Conservation (phyloP, 2,888 invertebrate genomes). For the Brenthis ino region DNA sequence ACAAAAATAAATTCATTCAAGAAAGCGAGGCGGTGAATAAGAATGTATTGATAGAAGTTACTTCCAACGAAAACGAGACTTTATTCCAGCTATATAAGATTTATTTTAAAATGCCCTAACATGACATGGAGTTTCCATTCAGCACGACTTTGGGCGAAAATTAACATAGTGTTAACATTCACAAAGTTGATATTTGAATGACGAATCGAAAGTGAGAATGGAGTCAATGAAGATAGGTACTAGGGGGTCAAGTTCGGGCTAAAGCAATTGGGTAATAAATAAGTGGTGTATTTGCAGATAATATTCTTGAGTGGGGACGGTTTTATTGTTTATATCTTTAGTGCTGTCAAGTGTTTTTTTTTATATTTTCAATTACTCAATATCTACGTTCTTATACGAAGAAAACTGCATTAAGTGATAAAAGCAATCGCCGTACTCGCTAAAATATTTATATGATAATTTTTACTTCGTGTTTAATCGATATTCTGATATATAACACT, state of each 20-base stretch:
- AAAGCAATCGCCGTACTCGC: too few relatives aligned
- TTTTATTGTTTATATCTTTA: conserved; percentile 24
- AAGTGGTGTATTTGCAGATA: conserved; percentile 26
- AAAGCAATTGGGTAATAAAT: conserved; percentile 49
- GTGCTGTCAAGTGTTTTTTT: conserved; percentile 8
- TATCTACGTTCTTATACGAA: background rate
- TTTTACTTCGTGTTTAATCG: too few relatives aligned
- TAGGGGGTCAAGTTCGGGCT: conserved; percentile 68
- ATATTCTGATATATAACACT: too few relatives aligned
- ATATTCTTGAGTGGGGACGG: conserved; percentile 22
- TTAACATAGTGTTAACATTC: conserved; percentile 16
- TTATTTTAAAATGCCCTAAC: conserved; percentile 2
- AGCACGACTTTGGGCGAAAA: conserved; percentile 24
- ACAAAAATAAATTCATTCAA: conserved; percentile 77
- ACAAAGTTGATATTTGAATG: conserved; percentile 35
- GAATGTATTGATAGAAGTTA: conserved; percentile 55
- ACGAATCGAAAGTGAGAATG: conserved; percentile 16
- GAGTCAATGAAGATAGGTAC: conserved; percentile 37
- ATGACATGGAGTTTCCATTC: conserved; percentile 34
- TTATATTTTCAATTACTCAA: background rate
- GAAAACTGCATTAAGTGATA: too few relatives aligned
- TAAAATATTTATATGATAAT: too few relatives aligned
- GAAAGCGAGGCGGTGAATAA: conserved; percentile 61
- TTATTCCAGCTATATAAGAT: conserved; percentile 12
- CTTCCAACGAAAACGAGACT: conserved; percentile 22